A percentile compares a stretch with the other conserved stretches of the same genome.
These are phyloP conservation scores for Muricea muricata DNA, from an alignment of 92 coral and sea anemone species.

Conservation along the genomic window DNA sequence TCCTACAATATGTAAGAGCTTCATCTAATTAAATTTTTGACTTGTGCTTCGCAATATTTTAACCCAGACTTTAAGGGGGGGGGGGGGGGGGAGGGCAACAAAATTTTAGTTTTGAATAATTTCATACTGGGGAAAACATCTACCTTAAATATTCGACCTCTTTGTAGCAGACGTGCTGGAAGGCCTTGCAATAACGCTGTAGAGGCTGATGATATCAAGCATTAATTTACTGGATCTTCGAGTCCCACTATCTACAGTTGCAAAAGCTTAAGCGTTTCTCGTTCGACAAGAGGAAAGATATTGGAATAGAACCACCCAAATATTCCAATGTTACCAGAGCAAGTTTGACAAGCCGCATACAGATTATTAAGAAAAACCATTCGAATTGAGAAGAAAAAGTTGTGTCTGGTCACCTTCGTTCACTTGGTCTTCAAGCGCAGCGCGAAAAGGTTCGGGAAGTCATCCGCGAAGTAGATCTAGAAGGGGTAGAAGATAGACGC, in stretches of 20 bases:
- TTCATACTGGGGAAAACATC: too few species aligned
- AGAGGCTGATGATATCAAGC: not conserved
- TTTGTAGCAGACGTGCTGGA: conserved; percentile 4
- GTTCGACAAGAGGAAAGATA: conserved; percentile 13
- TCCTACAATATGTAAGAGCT: too few species aligned
- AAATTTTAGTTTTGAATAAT: too few species aligned
- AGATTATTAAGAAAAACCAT: too few species aligned
- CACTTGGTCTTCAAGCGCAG: conserved; percentile 12
- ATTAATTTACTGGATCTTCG: not conserved
- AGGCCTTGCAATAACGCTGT: not conserved
- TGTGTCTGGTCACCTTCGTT: conserved; percentile 7
- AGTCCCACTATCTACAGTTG: not conserved
- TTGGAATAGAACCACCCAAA: conserved; percentile 16
- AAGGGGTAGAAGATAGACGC: conserved; percentile 10
- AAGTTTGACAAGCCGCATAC: too few species aligned
- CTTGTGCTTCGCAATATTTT: too few species aligned
- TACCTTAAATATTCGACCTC: too few species aligned
- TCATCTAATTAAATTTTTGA: too few species aligned
- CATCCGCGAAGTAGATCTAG: not conserved
- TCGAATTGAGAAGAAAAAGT: conserved; percentile 33
- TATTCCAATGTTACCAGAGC: too few species aligned
- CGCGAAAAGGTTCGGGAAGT: not conserved
- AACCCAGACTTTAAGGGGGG: too few species aligned
- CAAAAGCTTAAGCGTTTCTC: conserved; percentile 17
- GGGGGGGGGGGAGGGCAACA: too few species aligned